Conservation (phyloP, 2,113 vertebrate genomes). For the Tragelaphus imberbis region DNA sequence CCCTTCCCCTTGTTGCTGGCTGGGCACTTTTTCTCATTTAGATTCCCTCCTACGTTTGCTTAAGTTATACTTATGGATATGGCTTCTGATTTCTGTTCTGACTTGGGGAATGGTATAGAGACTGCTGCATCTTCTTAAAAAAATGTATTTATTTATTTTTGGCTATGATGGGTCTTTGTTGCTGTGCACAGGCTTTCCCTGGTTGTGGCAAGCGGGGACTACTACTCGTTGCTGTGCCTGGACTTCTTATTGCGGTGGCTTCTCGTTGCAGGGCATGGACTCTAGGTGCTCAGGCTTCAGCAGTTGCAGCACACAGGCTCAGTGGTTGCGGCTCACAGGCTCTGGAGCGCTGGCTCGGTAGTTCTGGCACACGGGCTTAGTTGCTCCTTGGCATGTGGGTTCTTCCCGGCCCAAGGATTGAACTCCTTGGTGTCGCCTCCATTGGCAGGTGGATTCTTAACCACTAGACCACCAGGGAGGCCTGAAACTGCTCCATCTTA, state of each 20-base stretch:
- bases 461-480: background rate
- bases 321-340: background rate
- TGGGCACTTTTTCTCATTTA: constrained; percentile 24
- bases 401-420: background rate
- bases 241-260: background rate
- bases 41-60: background rate
- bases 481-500: background rate
- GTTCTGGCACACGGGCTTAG: background rate
- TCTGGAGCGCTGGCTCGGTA: background rate
- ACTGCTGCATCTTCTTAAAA: background rate
- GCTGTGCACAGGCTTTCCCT: background rate
- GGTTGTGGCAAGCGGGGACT: background rate
- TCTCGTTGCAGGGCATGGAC: background rate
- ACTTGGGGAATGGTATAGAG: background rate
- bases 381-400: background rate
- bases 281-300: background rate
- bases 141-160: background rate
- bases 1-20: constrained; percentile 3
- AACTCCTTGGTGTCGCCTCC: background rate
- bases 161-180: background rate
- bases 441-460: background rate
- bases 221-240: background rate
- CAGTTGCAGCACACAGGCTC: background rate
- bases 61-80: constrained; percentile 8
- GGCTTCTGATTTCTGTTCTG: constrained; percentile 10